A percentile compares a stretch with the other conserved stretches of the same genome.
These are phyloP conservation scores for Heteromormyrus szaboi DNA, from an alignment of 2,797 vertebrate genomes.

Conservation along the genomic window DNA sequence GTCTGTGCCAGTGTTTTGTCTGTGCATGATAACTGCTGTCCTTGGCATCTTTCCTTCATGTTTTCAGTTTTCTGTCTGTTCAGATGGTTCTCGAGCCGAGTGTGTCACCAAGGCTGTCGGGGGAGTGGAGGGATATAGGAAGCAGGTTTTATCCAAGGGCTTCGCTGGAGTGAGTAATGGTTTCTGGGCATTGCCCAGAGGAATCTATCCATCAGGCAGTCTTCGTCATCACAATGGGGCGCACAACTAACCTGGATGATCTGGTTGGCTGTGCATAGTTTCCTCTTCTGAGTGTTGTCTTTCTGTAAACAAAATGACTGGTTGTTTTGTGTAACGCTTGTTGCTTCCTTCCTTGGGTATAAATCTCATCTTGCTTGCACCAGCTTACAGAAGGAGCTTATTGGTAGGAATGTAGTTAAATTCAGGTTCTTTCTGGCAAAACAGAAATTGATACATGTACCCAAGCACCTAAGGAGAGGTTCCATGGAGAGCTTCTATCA, in stretches of 20 bases:
- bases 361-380: background rate
- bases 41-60: background rate
- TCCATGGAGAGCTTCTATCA: background rate
- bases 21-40: background rate
- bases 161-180: background rate
- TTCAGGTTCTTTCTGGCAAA: conserved; percentile 27
- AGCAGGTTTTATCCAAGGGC: conserved; percentile 8
- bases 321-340: background rate
- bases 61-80: background rate
- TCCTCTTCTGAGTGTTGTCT: background rate
- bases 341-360: background rate
- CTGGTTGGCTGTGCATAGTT: background rate
- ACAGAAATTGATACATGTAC: background rate
- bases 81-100: background rate
- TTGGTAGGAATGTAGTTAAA: conserved; percentile 16
- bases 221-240: background rate
- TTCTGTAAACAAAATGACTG: conserved; percentile 13
- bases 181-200: background rate
- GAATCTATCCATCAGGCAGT: background rate
- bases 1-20: background rate
- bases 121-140: background rate
- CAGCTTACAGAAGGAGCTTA: conserved; percentile 1
- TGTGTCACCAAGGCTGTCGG: background rate
- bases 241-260: background rate
- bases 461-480: background rate